Evolutionary conservation across 2,797 vertebrate genomes (phyloP).

Genomic region (Agapornis canus): DNA sequence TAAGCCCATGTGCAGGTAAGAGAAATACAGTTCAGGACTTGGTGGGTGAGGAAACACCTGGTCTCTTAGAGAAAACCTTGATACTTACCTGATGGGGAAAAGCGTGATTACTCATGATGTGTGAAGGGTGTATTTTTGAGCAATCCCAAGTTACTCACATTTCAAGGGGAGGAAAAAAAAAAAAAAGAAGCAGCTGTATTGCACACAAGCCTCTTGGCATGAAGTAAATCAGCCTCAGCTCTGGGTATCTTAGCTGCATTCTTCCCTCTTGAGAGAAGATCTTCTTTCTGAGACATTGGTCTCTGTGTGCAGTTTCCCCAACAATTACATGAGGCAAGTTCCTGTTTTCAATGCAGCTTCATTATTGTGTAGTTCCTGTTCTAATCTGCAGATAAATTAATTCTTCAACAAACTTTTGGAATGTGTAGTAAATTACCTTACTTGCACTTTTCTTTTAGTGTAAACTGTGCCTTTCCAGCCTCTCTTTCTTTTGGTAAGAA

Average conservation of each 20-base stretch:
- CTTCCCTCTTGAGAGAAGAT: neutral
- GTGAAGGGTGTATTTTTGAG: neutral
- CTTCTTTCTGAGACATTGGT: neutral
- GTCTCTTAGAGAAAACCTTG: neutral
- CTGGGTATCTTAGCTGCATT: neutral
- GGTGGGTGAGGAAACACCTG: neutral
- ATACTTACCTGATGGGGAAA: neutral
- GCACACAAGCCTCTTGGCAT: neutral
- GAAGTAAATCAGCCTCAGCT: neutral
- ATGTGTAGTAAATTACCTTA: neutral
- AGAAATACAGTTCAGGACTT: neutral
- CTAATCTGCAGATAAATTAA: neutral
- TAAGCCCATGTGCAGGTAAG: slow-evolving; percentile 92
- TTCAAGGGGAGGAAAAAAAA: neutral
- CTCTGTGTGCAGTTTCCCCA: neutral
- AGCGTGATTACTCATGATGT: accelerated
- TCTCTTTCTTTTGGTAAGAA: neutral
- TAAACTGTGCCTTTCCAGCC: neutral
- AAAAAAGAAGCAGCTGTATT: neutral
- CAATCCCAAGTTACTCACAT: neutral
- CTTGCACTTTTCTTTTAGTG: neutral
- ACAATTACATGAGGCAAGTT: neutral
- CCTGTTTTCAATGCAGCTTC: neutral
- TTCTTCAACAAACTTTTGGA: neutral
- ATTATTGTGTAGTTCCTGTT: neutral